phyloP scores from a whole-genome alignment of 1,140 invertebrate species.

The Brachionus rotundiformis region DNA sequence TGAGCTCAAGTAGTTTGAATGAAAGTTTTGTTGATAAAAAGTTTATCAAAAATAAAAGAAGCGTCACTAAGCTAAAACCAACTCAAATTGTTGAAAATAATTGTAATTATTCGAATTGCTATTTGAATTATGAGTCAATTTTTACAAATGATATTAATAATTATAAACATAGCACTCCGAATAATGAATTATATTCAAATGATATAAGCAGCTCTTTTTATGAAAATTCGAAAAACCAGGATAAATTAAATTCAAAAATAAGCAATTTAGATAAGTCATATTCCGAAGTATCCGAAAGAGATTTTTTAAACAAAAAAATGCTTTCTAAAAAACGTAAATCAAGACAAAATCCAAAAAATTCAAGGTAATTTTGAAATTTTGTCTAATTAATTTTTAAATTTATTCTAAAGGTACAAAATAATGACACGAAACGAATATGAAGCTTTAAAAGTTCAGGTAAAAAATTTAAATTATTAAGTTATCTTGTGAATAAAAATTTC shows the following conservation, averaged over 20 bases:
- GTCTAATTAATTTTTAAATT: not conserved
- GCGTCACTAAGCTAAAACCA: not conserved
- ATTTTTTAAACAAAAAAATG: not conserved
- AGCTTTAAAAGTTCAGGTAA: slow-evolving; percentile 22
- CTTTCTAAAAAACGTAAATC: not conserved
- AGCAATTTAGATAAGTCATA: not conserved
- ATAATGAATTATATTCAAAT: not conserved
- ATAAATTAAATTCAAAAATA: not conserved
- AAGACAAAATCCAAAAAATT: not conserved
- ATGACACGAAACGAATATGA: slow-evolving; percentile 19
- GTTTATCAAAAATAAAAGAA: not conserved
- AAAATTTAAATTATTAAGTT: not conserved
- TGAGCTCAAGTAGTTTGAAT: not conserved
- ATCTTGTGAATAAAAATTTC: not conserved
- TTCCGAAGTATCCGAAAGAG: not conserved
- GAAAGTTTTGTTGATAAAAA: not conserved
- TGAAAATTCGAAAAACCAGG: not conserved
- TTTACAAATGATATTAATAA: not conserved
- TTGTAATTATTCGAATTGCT: not conserved
- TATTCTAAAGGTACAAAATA: not conserved
- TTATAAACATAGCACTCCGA: not conserved
- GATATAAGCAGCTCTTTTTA: not conserved
- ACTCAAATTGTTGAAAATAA: not conserved
- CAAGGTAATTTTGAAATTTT: not conserved
- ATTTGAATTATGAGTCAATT: not conserved